phyloP scores from a whole-genome alignment of 1,140 invertebrate species.

The Camponotus pennsylvanicus region DNA sequence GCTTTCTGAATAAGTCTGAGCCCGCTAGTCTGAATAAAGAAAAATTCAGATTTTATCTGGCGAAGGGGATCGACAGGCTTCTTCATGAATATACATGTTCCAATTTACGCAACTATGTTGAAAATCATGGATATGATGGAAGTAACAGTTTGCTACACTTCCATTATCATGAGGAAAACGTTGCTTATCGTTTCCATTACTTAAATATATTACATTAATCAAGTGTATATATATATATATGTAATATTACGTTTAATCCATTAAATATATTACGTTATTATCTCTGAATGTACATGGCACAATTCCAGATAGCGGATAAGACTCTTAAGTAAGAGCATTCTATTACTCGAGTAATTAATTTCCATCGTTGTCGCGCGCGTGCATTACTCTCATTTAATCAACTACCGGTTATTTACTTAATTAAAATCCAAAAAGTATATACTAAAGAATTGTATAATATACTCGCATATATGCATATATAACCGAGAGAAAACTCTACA shows the following conservation, averaged over 20 bases:
- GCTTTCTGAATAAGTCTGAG: conserved; percentile 9
- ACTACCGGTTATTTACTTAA: neutral
- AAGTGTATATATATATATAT: neutral
- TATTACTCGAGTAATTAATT: conserved; percentile 12
- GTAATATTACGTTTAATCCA: conserved; percentile 9
- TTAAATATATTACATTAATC: conserved; percentile 32
- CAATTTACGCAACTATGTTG: conserved; percentile 51
- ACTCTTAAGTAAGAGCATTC: too few relatives aligned
- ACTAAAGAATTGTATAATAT: too few relatives aligned
- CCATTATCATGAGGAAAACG: neutral
- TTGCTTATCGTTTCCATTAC: conserved; percentile 25
- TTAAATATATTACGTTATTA: conserved; percentile 26
- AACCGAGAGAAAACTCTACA: too few relatives aligned
- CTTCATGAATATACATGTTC: conserved; percentile 2
- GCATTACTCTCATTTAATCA: conserved; percentile 15
- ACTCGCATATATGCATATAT: neutral
- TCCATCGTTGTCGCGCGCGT: neutral
- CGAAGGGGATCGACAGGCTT: conserved; percentile 6
- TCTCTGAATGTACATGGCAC: neutral
- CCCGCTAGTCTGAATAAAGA: conserved; percentile 30
- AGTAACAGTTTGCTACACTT: conserved; percentile 17
- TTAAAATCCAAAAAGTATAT: neutral
- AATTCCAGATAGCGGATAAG: neutral
- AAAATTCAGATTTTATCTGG: conserved; percentile 54
- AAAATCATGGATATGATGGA: conserved; percentile 1